Conservation (phyloP, 2,113 vertebrate genomes). For the Nansenia antarctica region DNA sequence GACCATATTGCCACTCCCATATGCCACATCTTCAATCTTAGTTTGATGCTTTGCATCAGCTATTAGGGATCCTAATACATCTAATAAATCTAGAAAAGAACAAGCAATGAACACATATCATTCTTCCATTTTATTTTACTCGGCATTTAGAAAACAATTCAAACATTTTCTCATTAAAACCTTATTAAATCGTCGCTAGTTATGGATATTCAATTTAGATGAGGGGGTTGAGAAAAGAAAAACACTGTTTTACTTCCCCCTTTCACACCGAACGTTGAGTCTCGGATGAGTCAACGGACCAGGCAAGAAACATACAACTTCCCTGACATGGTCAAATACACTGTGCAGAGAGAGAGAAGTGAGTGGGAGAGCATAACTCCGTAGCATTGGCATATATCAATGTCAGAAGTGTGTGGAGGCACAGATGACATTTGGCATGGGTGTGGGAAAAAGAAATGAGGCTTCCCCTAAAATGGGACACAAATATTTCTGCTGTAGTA, state of each 20-base stretch:
- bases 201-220: constrained; percentile 43
- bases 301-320: constrained; percentile 20
- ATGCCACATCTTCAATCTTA: no score
- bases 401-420: constrained; percentile 56
- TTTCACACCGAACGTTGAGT: constrained; percentile 33
- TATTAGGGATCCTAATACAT: no score
- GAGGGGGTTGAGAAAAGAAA: constrained; percentile 13
- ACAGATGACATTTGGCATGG: constrained; percentile 39
- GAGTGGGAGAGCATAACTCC: constrained; percentile 22
- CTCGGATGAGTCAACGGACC: constrained; percentile 36
- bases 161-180: constrained; percentile 67
- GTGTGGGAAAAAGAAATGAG: constrained; percentile 27
- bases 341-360: constrained; percentile 1
- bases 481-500: neutral
- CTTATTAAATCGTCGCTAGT: constrained; percentile 55
- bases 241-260: constrained; percentile 26
- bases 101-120: no score
- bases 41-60: no score
- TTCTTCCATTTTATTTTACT: constrained; percentile 44
- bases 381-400: constrained; percentile 33
- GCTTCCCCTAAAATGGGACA: neutral
- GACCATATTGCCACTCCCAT: no score
- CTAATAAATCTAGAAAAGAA: no score
- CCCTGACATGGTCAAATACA: constrained; percentile 41
- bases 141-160: constrained; percentile 35